Base-by-base conservation (phyloP, 2,113 vertebrate genomes). In the Corydoras sp. region DNA sequence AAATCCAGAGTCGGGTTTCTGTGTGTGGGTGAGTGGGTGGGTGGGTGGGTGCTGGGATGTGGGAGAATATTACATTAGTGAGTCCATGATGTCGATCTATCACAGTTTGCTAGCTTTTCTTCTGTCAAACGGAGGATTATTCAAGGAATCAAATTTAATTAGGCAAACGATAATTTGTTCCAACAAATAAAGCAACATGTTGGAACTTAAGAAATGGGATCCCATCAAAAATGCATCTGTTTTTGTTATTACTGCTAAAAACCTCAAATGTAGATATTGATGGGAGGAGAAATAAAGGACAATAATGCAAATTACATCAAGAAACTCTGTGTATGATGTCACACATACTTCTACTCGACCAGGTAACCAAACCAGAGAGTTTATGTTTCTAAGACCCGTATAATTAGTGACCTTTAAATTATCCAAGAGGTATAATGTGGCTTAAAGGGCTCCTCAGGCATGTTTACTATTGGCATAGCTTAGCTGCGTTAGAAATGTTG, bases 381-480 rank as follows among this genome's bases (percentile, higher is more conserved):
- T 58, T 12, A n/a, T 18, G 54, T 11, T n/a, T 32, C 74, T 51
- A 68, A 24, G 67, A 35, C 10, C 30, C 48, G 65, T 66, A 50
- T 81, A 83, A 86, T 85, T 86, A 85, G 79, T 81, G 79, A 67
- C 77, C 87, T 87, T 88, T 85, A 81, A 89, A 83, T 85, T 79
- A 87, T 90, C 88, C 89, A 90, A 88, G 89, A 88, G 81, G 82
- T 76, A 81, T 83, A 85, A 87, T 87, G 82, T 82, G 87, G 88
- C 89, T 90, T 88, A 88, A 79, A 76, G 68, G 56, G 68, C 63
- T 79, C 74, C 50, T 76, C 66, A 30, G 71, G 68, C 72, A 53
- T 49, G 53, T 62, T 70, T 75, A 75, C 43, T 54, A 59, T 78
- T 78, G 75, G 64, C 68, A 75, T 64, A 75, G 63, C 15, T 58